Base-by-base conservation (phyloP, 2,113 vertebrate genomes). In the Gnathonemus echidnorhynchus region DNA sequence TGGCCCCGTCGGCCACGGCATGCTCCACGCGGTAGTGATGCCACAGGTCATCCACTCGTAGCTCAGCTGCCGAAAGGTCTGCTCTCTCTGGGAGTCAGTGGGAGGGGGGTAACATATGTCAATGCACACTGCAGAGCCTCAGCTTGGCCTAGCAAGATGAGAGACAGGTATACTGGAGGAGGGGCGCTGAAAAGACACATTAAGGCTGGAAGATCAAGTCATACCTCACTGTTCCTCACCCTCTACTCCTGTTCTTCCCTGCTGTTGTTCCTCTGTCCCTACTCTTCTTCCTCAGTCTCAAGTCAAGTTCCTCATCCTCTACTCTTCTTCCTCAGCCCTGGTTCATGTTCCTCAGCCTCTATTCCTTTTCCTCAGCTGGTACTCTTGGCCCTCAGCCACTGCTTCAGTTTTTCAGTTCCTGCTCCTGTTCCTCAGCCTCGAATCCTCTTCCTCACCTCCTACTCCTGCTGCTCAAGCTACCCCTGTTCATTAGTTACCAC, bases 11-110 rank as follows among this genome's bases (percentile, higher is more conserved):
- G 0, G 96, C 97, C 6, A 98, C 96, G 0, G 97, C 97, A 8
- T 97, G 96, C 87, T 98, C 97, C 50, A 98, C 97, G 13, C 97
- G 94, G 94, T 97, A 97, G 93, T 98, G 97, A 90, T 98, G 97
- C 48, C 97, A 94, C 89, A 98, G 95, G 94, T 98, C 97, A 90
- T 98, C 97, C 0, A 98, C 96, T 49, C 97, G 96, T 91, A 98
- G 94, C 94, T 98, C 97, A 91, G 97, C 93, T 0, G 95, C 96
- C 3, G 96, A 97, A 42, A 97, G 90, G 91, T 98, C 97, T 0
- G 96, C 95, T 90, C 95, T 96, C 80, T 96, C 97, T 98, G 92
- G 1, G 87, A 15, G 0, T 15, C n/a, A 35, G 13, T 2, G 17
- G 35, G 15, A 3, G 7, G 35, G 35, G 35, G 39, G n/a, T 1